Conservation (phyloP, 2,113 vertebrate species). For the Channa argus region DNA sequence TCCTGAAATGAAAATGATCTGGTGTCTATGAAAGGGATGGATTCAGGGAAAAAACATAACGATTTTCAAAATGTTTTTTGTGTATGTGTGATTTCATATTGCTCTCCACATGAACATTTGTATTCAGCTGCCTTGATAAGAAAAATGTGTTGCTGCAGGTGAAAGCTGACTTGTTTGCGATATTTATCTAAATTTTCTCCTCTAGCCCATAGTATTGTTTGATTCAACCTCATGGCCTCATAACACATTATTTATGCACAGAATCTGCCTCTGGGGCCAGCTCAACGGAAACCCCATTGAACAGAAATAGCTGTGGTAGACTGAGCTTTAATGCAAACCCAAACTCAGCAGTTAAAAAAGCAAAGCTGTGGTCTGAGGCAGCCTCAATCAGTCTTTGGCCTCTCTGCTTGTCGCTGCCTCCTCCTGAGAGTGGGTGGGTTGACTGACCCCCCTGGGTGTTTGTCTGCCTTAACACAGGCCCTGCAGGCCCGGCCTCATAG, state of each 20-base stretch:
- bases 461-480: constrained; percentile 79
- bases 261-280: constrained; percentile 47
- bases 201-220: constrained; percentile 35
- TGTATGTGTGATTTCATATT: constrained; percentile 46
- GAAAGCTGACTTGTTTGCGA: constrained; percentile 54
- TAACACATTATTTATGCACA: constrained; percentile 58
- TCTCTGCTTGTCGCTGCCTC: constrained; percentile 64
- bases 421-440: constrained; percentile 65
- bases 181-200: constrained; percentile 57
- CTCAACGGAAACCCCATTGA: constrained; percentile 53
- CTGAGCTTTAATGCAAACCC: constrained; percentile 50
- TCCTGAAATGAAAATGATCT: constrained; percentile 76
- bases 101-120: constrained; percentile 53
- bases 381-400: constrained; percentile 65
- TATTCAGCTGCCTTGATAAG: constrained; percentile 50
- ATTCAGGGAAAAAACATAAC: constrained; percentile 67
- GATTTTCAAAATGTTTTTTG: constrained; percentile 52
- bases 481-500: constrained; percentile 64
- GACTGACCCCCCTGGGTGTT: constrained; percentile 65
- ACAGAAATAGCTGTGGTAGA: constrained; percentile 50
- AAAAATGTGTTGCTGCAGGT: constrained; percentile 69
- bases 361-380: constrained; percentile 55
- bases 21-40: constrained; percentile 67
- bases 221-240: constrained; percentile 40
- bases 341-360: constrained; percentile 62